Evolutionary conservation across 2,888 invertebrate species (phyloP), one percentile per base, ranked within the genome.

Genomic region (Autographa gamma): DNA sequence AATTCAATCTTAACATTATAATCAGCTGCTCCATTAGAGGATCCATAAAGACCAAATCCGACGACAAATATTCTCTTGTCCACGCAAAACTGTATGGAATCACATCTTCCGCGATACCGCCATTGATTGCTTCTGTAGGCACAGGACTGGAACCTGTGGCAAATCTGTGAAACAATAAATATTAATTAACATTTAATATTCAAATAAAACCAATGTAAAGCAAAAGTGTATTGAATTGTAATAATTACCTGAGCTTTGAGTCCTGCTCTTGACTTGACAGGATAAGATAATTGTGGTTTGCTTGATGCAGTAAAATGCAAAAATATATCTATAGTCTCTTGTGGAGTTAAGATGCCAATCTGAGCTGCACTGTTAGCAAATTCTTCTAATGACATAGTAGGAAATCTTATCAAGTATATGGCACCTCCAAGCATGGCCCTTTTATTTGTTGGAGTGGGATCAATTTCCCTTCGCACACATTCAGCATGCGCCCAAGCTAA

Each of bases 61-160:
- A 99, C 98, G 65, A 99, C 98, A 90, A 99, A 99, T 88, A 99
- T 98, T 84, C 99, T 97, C 77, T 98, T 97, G 92, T 99, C 99
- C 0, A 99, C 99, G 81, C 98, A 98, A 94, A 99, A 99, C 90
- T 99, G 99, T 90, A 99, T 99, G 71, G 98, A 98, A 91, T 99
- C 99, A 91, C 99, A 99, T 66, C 99, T 97, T 0, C 99, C 99
- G 83, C 99, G 96, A 91, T 99, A 99, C 68, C 99, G 97, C 99
- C 99, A 99, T 91, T 99, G 99, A 90, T 99, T 99, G 87, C 98
- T 98, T 84, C 99, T 97, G 93, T 99, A 99, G 6, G 99, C 99
- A 88, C 99, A 99, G 13, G 99, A 99, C 92, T 99, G 98, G 91
- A 99, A 99, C 90, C 99, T 96, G 94, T 99, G 99, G 88, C 99